Evolutionary conservation across 1,140 invertebrate genomes (phyloP).

Genomic region (Steinernema feltiae): DNA sequence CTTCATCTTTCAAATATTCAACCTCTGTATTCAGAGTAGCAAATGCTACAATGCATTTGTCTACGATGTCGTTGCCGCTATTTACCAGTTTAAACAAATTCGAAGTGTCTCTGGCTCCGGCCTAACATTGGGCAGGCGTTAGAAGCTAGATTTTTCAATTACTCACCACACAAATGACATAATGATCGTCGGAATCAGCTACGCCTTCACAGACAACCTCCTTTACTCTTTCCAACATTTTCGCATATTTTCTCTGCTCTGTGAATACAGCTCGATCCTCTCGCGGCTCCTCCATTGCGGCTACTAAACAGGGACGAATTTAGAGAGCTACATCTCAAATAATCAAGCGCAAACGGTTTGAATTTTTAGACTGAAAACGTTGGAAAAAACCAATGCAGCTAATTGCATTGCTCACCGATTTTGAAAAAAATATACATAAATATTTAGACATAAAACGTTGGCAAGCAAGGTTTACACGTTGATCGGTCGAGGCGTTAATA

Average conservation of each 20-base stretch:
- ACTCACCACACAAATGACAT: not conserved
- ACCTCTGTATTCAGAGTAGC: not conserved
- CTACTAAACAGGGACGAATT: not conserved
- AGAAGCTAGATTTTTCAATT: not conserved
- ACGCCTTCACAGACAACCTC: too few relatives aligned
- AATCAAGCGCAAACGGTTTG: not conserved
- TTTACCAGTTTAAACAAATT: not conserved
- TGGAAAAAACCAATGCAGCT: too few relatives aligned
- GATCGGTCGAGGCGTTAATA: too few relatives aligned
- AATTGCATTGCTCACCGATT: too few relatives aligned
- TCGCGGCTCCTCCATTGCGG: not conserved
- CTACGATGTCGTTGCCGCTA: not conserved
- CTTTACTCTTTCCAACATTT: not conserved
- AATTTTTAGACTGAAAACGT: too few relatives aligned
- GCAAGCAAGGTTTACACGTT: too few relatives aligned
- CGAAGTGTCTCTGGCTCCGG: not conserved
- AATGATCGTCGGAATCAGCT: not conserved
- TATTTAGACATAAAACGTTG: too few relatives aligned
- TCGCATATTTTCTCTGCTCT: not conserved
- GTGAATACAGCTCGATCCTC: not conserved
- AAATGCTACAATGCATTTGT: not conserved
- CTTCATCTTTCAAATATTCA: not conserved
- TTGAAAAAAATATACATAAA: too few relatives aligned
- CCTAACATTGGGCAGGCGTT: not conserved
- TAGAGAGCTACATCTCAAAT: not conserved